Evolutionary conservation across 2,113 vertebrate species (phyloP), one percentile per base, ranked within the genome.

Genomic region (Phrynosoma blainvillii): DNA sequence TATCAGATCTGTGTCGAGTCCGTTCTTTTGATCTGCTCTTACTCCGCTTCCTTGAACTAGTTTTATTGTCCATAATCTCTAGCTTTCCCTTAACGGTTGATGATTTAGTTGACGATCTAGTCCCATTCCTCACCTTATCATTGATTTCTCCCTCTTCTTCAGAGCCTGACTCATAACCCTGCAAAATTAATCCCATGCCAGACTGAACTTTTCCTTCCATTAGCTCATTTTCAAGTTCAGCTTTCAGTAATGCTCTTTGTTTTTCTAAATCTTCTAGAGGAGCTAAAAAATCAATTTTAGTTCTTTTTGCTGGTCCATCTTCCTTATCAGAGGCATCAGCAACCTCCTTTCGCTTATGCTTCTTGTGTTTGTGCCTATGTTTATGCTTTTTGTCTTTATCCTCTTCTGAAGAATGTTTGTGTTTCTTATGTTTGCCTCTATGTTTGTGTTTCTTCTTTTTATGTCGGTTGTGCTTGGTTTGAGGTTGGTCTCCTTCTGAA

Each of bases 401-500:
- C 74, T 99, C 98, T 75, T 99, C 98, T 62, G 98, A 97, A 91
- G 96, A 97, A 93, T 98, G 99, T 96, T 99, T 99, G 93, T 99
- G 98, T 90, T 99, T 99, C 98, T 99, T 99, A 95, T 99, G 99
- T 96, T 99, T 99, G 94, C 98, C 98, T 87, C 98, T 98, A 92
- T 99, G 99, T 96, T 99, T 99, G 93, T 99, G 99, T 96, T 99
- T 99, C 98, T 99, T 99, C 95, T 99, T 98, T 97, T 99, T 99
- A 95, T 99, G 98, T 95, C 99, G 98, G 87, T 97, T 97, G 90
- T 98, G 98, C 93, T 99, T 99, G 93, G 95, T 94, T 86, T 96
- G 97, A 91, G 93, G 96, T 86, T 98, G 98, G 65, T 98, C 98
- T 90, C 97, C 97, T 93, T 98, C 98, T 18, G 98, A 99, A 32